Conservation (phyloP, 2,113 vertebrate genomes). For the Rhipidura dahli region DNA sequence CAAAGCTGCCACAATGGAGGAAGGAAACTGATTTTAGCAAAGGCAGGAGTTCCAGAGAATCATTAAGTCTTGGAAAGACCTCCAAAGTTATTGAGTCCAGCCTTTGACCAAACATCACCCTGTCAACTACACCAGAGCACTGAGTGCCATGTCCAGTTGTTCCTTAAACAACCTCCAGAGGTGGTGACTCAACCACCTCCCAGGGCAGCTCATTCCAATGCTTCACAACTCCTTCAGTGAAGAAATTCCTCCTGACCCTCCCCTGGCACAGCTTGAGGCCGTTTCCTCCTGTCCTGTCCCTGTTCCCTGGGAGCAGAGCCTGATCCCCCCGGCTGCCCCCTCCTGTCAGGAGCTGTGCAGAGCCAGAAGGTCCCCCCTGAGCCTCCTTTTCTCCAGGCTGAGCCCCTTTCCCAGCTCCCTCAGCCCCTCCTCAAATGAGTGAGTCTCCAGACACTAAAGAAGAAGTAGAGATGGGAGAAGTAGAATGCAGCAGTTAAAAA, state of each 20-base stretch:
- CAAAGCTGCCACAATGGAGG: not conserved
- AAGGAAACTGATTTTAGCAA: not conserved
- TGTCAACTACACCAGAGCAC: not conserved
- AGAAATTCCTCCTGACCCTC: not conserved
- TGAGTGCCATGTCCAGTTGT: not conserved
- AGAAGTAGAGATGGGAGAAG: not conserved
- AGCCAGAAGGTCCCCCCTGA: not conserved
- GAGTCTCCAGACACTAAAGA: not conserved
- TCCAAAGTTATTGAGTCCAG: not conserved
- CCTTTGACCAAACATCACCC: not conserved
- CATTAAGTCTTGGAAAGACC: not conserved
- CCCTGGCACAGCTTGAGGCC: rapidly evolving
- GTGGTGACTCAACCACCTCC: not conserved
- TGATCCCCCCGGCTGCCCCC: rapidly evolving
- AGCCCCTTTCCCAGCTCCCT: not conserved
- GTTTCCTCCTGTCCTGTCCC: rapidly evolving
- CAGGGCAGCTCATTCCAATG: not conserved
- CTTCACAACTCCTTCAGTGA: not conserved
- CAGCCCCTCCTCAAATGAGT: not conserved
- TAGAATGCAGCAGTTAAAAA: not conserved
- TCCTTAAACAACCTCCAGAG: not conserved
- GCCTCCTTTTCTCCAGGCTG: not conserved
- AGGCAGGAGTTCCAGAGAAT: not conserved
- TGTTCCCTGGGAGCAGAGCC: not conserved
- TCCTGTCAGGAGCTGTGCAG: not conserved